Evolutionary conservation across 2,797 vertebrate genomes (phyloP), one percentile per base, ranked within the genome.

Genomic region (Dermochelys coriacea): DNA sequence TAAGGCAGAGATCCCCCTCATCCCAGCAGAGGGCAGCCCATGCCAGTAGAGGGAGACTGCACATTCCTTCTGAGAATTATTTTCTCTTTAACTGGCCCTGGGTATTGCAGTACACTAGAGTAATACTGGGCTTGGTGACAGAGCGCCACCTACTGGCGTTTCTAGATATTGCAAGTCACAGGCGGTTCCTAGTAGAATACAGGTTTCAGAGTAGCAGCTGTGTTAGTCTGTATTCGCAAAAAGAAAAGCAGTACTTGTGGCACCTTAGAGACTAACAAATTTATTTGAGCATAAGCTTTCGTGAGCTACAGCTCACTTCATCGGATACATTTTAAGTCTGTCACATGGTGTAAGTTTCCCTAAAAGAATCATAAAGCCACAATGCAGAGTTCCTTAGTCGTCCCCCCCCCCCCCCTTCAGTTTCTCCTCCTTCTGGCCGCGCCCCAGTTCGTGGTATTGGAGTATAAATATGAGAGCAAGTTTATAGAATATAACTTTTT

Each of bases 391-490:
- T 2, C 41, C 91, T 93, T 93, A 95, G 88, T 96, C 94, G 47
- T 47, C 11, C 11, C 3, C 8, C 8, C 2, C 51, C 90, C 93
- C 88, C 57, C 78, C 95, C 89, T 84, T 84, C 94, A 91, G 91
- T 50, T 82, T 92, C 68, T 91, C 86, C 82, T 57, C 19, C 10
- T 45, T 80, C 1, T 5, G 94, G 94, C 96, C 96, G 96, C 77
- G 94, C 95, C 94, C 87, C 74, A 78, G 93, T 84, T 94, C 87
- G 84, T 94, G 95, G 91, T 95, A 75, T 82, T 51, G 61, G 86
- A 64, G 87, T 55, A 93, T 86, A 95, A 94, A 96, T 94, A 91
- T 96, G 0, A 50, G 95, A 93, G 86, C 87, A 91, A 93, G 79
- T 81, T 95, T 89, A 83, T 79, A 19, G 89, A 90, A 16, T 81